phyloP scores from a whole-genome alignment of 2,888 invertebrate genomes.

The Drosophila subquinaria region DNA sequence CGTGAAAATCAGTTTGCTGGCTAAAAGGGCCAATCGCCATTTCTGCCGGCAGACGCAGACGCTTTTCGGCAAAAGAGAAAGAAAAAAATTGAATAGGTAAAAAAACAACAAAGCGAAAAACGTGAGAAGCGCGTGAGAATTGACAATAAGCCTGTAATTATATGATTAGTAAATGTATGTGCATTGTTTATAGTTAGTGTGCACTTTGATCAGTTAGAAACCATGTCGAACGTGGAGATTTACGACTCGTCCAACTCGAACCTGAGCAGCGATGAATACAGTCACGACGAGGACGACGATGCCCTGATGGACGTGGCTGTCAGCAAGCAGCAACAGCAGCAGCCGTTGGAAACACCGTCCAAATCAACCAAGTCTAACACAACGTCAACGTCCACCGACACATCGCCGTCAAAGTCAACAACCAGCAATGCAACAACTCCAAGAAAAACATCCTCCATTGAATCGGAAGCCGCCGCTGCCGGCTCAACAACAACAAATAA shows the following conservation, averaged over 20 bases:
- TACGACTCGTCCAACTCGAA: slow-evolving; percentile 78
- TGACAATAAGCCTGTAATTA: slow-evolving; percentile 29
- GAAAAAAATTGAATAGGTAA: slow-evolving; percentile 25
- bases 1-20: background rate
- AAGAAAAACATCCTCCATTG: slow-evolving; percentile 28
- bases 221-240: slow-evolving; percentile 66
- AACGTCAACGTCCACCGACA: slow-evolving; percentile 22
- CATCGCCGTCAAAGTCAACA: slow-evolving; percentile 30
- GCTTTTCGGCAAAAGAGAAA: slow-evolving; percentile 55
- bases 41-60: slow-evolving; percentile 66
- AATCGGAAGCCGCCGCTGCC: slow-evolving; percentile 10
- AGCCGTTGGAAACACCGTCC: slow-evolving; percentile 19
- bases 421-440: slow-evolving; percentile 25
- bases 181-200: slow-evolving; percentile 9
- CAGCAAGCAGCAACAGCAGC: slow-evolving; percentile 37
- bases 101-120: slow-evolving; percentile 34
- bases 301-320: slow-evolving; percentile 68
- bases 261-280: slow-evolving; percentile 70
- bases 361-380: slow-evolving; percentile 29
- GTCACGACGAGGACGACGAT: slow-evolving; percentile 66
- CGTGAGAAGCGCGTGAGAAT: slow-evolving; percentile 57
- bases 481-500: slow-evolving; percentile 20
- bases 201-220: slow-evolving; percentile 18
- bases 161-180: background rate
- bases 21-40: slow-evolving; percentile 17